Evolutionary conservation across 2,888 invertebrate species (phyloP).

Genomic region (Agrotis ipsilon): DNA sequence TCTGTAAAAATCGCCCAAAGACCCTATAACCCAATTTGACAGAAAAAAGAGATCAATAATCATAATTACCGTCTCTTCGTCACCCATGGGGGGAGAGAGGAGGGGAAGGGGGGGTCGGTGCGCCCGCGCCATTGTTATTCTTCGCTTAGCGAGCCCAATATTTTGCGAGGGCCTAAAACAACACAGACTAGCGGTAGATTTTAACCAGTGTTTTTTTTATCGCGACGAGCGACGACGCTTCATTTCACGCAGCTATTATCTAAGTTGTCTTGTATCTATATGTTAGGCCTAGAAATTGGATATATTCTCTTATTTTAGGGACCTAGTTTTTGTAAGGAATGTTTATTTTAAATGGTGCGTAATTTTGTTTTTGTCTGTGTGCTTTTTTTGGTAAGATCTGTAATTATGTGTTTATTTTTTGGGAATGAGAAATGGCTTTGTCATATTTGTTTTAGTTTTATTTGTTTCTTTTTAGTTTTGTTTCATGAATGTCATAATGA

Average conservation of each 20-base stretch:
- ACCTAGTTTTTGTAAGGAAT: slow-evolving; percentile 45
- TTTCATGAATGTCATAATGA: too few relatives aligned
- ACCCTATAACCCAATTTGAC: background rate
- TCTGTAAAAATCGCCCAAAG: background rate
- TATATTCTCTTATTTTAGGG: slow-evolving; percentile 37
- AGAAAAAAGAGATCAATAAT: slow-evolving; percentile 43
- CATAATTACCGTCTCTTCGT: slow-evolving; percentile 54
- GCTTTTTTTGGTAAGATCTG: slow-evolving; percentile 24
- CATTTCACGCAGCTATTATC: slow-evolving; percentile 78
- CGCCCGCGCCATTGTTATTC: slow-evolving; percentile 78
- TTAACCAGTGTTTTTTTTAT: slow-evolving; percentile 77
- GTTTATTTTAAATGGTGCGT: slow-evolving; percentile 40
- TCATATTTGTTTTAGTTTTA: too few relatives aligned
- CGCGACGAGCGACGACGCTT: slow-evolving; percentile 73
- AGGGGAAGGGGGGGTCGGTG: slow-evolving; percentile 7
- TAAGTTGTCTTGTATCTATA: slow-evolving; percentile 68
- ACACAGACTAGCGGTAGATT: slow-evolving; percentile 73
- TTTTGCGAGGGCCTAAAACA: slow-evolving; percentile 85
- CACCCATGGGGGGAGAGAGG: slow-evolving; percentile 4
- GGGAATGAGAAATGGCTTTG: too few relatives aligned
- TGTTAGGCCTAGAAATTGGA: slow-evolving; percentile 52
- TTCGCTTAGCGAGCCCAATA: slow-evolving; percentile 84
- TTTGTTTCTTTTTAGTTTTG: too few relatives aligned
- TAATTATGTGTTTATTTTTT: background rate
- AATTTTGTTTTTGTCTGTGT: slow-evolving; percentile 23